These are phyloP conservation scores for Proterorhinus semilunaris DNA, from an alignment of 2,113 vertebrate species.

Conservation along the genomic window DNA sequence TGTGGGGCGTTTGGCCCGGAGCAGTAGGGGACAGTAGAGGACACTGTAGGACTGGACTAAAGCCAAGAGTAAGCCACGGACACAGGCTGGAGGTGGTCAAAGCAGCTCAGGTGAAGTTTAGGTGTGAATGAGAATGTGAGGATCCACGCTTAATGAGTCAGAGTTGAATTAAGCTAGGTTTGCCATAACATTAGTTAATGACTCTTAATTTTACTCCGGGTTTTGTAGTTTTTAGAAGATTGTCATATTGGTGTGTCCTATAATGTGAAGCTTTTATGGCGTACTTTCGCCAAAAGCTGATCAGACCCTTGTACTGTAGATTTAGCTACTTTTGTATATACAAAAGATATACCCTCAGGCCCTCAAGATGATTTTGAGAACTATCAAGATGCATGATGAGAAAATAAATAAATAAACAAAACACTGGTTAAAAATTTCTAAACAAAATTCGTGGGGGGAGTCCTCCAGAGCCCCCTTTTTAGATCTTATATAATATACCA, in stretches of 20 bases:
- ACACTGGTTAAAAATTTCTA: too few relatives aligned
- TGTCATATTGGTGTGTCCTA: not conserved
- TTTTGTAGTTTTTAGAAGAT: not conserved
- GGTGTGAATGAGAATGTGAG: conserved; percentile 4
- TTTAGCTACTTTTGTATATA: too few relatives aligned
- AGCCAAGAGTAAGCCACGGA: not conserved
- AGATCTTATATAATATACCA: too few relatives aligned
- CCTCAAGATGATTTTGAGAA: too few relatives aligned
- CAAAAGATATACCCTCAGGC: too few relatives aligned
- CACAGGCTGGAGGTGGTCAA: not conserved
- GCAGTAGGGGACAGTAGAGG: conserved; percentile 6
- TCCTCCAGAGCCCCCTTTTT: too few relatives aligned
- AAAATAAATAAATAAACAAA: too few relatives aligned
- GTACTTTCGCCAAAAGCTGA: not conserved
- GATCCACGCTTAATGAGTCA: conserved; percentile 10
- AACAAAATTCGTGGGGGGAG: too few relatives aligned
- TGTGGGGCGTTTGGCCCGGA: conserved; percentile 1
- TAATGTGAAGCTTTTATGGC: not conserved
- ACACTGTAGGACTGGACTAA: conserved; percentile 1
- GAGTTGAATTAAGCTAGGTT: not conserved
- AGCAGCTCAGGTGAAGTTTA: not conserved
- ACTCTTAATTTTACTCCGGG: not conserved
- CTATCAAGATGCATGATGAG: too few relatives aligned
- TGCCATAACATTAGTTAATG: not conserved
- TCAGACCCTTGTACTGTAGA: not conserved